phyloP scores from a whole-genome alignment of 2,888 invertebrate genomes.

The Aspidiotus destructor region DNA sequence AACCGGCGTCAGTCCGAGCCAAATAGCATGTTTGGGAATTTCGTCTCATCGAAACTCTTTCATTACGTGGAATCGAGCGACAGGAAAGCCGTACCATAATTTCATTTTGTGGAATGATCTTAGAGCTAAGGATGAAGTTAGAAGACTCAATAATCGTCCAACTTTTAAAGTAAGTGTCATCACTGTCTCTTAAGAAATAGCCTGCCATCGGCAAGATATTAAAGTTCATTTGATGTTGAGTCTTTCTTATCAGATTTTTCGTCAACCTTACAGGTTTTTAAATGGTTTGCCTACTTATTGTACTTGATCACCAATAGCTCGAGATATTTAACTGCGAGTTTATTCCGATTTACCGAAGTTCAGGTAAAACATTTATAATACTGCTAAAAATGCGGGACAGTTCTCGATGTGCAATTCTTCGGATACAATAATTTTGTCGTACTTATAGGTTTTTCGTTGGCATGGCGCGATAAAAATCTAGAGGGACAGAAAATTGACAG shows the following conservation, averaged over 20 bases:
- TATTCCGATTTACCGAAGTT: constrained; percentile 31
- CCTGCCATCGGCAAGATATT: no score
- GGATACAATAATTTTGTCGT: no score
- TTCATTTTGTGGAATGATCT: constrained; percentile 88
- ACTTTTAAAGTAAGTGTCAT: constrained; percentile 50
- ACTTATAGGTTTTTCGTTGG: no score
- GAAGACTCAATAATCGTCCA: constrained; percentile 67
- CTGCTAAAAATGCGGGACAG: no score
- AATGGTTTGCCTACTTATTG: constrained; percentile 22
- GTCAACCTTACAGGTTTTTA: constrained; percentile 23
- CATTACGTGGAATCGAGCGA: constrained; percentile 68
- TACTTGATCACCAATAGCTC: constrained; percentile 19
- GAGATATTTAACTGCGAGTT: constrained; percentile 28
- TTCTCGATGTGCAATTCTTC: no score
- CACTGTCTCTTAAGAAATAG: not conserved
- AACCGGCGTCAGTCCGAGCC: constrained; percentile 54
- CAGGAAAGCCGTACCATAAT: constrained; percentile 67
- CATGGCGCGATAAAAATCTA: no score
- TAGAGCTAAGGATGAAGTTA: constrained; percentile 61
- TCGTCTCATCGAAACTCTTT: constrained; percentile 75
- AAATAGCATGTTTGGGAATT: constrained; percentile 71
- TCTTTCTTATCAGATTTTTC: not conserved
- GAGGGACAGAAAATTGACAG: no score
- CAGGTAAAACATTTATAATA: constrained; percentile 16
- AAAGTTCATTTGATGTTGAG: not conserved